phyloP scores from a whole-genome alignment of 2,797 vertebrate genomes.

The Odontamblyopus lacepedii region DNA sequence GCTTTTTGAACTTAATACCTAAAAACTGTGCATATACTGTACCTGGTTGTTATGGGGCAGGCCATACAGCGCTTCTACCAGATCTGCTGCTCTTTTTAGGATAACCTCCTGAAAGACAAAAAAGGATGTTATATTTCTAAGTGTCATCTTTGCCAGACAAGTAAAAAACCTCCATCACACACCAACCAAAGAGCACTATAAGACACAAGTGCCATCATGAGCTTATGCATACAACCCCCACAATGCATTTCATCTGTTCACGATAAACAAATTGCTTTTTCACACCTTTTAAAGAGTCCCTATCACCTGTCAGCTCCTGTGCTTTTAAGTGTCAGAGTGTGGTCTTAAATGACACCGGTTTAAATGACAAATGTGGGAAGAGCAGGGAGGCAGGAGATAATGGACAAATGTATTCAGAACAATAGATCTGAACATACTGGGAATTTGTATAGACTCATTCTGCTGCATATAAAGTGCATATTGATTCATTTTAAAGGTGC shows the following conservation, averaged over 20 bases:
- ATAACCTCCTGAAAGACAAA: constrained; percentile 87
- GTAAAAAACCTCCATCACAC: not conserved
- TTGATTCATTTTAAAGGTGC: not conserved
- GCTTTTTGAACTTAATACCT: too few relatives aligned
- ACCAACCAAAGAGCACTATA: not conserved
- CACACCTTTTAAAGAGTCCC: constrained; percentile 50
- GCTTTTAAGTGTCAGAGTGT: constrained; percentile 58
- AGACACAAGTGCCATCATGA: constrained; percentile 11
- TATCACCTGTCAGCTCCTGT: constrained; percentile 55
- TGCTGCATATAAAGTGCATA: not conserved
- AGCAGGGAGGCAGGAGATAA: not conserved
- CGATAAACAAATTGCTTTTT: constrained; percentile 67
- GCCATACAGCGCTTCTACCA: constrained; percentile 96
- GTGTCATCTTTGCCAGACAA: not conserved
- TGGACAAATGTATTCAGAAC: constrained; percentile 1
- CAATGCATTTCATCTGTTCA: constrained; percentile 44
- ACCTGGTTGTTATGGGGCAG: constrained; percentile 98
- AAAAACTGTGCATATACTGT: not conserved
- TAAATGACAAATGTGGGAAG: constrained; percentile 27
- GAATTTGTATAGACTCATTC: not conserved
- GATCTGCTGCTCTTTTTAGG: constrained; percentile 94
- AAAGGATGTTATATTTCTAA: not conserved
- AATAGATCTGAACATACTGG: not conserved
- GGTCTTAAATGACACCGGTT: constrained; percentile 55
- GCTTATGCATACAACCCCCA: constrained; percentile 16